These are phyloP conservation scores for Malurus splendens DNA, from an alignment of 2,797 vertebrate genomes.

Conservation along the genomic window DNA sequence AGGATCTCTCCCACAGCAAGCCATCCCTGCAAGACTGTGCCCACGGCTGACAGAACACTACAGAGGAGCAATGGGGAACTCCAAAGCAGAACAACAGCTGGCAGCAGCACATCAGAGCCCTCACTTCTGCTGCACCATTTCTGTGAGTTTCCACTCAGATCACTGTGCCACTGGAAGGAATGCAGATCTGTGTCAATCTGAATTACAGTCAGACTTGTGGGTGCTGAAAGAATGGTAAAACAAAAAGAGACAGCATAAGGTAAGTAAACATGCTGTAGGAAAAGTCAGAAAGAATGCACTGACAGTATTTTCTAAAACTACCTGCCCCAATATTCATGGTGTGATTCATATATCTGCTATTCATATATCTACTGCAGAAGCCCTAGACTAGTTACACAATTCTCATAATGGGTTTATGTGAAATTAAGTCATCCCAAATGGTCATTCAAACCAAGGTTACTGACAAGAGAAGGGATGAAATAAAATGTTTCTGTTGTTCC, in stretches of 20 bases:
- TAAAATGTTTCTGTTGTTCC: constrained; percentile 15
- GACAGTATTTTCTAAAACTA: neutral
- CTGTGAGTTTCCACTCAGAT: neutral
- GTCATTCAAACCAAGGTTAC: neutral
- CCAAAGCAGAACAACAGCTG: neutral
- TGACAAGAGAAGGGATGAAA: constrained; percentile 1
- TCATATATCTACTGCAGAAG: neutral
- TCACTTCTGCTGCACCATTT: neutral
- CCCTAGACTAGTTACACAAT: neutral
- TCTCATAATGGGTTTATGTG: neutral
- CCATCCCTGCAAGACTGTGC: neutral
- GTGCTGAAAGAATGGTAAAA: neutral
- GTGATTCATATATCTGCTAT: neutral
- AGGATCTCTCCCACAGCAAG: neutral
- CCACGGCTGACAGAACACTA: rapidly evolving
- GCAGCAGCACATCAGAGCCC: neutral
- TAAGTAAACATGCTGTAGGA: neutral
- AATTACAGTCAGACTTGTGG: neutral
- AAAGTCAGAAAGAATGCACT: neutral
- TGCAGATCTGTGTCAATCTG: neutral
- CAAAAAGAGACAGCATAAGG: neutral
- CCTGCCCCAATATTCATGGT: neutral
- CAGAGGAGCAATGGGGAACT: neutral
- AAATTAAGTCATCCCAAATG: constrained; percentile 12
- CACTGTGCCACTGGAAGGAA: neutral